phyloP scores from a whole-genome alignment of 2,113 vertebrate species.

The Noctilio leporinus region DNA sequence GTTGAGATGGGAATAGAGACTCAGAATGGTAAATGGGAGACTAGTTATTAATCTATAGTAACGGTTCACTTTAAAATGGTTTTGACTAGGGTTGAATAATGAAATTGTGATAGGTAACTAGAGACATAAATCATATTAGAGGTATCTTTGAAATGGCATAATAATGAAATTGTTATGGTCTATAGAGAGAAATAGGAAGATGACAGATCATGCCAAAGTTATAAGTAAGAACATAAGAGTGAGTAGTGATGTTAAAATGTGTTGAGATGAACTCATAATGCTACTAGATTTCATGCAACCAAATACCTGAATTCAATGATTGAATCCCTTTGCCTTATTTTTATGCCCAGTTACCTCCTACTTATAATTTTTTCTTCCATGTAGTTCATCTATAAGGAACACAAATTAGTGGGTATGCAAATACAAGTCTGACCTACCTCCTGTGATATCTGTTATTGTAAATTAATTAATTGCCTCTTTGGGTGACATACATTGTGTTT shows the following conservation, averaged over 20 bases:
- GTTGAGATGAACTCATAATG: background rate
- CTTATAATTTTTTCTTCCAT: background rate
- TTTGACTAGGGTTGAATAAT: background rate
- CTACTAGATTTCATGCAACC: background rate
- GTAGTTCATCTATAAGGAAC: background rate
- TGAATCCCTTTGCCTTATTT: background rate
- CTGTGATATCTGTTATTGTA: background rate
- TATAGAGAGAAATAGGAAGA: background rate
- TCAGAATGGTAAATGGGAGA: background rate
- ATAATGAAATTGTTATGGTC: background rate
- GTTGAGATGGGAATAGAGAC: background rate
- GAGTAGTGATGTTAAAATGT: background rate
- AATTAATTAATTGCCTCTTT: slow-evolving; percentile 17
- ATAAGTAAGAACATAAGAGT: background rate
- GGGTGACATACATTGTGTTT: background rate
- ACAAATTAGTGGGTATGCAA: background rate
- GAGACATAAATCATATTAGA: background rate
- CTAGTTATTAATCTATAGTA: background rate
- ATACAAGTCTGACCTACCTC: background rate
- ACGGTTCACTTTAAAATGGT: background rate
- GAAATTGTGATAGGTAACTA: background rate
- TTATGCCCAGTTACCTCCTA: background rate
- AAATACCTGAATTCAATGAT: background rate
- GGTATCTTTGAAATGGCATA: background rate
- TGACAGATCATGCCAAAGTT: background rate